phyloP scores from a whole-genome alignment of 2,113 vertebrate genomes.

The Pachyramphus minor region DNA sequence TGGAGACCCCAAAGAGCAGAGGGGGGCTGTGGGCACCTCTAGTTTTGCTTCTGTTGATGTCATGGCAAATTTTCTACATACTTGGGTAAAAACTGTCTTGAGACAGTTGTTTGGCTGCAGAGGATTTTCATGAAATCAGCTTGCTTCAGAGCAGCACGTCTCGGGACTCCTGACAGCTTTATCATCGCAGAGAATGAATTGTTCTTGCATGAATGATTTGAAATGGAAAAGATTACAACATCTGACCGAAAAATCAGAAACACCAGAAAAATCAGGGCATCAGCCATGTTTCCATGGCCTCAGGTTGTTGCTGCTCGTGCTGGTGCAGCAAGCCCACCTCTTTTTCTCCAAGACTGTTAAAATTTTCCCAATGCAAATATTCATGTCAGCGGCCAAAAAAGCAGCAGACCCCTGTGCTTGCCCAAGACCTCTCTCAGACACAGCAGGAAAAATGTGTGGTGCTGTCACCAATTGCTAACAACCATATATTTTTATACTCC shows the following conservation, averaged over 20 bases:
- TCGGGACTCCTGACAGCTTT: slow-evolving; percentile 19
- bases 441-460: background rate
- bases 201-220: slow-evolving; percentile 1
- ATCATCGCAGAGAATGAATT: background rate
- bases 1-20: background rate
- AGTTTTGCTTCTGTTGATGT: background rate
- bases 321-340: background rate
- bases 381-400: background rate
- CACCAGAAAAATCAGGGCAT: background rate
- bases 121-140: background rate
- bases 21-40: background rate
- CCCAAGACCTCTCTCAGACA: slow-evolving; percentile 6
- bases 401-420: background rate
- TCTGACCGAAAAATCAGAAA: background rate
- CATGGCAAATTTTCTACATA: background rate
- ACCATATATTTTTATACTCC: background rate
- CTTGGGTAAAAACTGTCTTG: background rate
- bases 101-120: background rate
- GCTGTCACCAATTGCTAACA: background rate
- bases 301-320: background rate
- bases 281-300: background rate
- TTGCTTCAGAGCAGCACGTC: background rate
- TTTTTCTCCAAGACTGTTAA: background rate
- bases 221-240: slow-evolving; percentile 31
- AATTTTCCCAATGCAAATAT: background rate